These are phyloP conservation scores for Caenorhabditis uteleia DNA, from an alignment of 2,888 invertebrate species.

Conservation along the genomic window DNA sequence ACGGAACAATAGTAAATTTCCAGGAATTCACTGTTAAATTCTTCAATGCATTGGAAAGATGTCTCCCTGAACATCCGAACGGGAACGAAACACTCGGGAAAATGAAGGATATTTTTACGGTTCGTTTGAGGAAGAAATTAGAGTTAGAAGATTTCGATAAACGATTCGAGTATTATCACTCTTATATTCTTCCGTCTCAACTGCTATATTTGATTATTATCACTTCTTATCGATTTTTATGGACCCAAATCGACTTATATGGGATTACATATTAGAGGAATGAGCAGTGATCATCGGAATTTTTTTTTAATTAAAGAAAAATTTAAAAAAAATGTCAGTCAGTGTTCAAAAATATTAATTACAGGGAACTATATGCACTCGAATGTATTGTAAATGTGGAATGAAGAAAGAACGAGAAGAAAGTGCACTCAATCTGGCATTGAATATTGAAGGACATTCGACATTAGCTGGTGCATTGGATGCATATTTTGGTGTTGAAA, in stretches of 20 bases:
- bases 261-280: background rate
- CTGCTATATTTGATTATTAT: background rate
- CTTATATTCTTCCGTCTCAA: background rate
- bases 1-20: background rate
- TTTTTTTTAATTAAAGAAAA: background rate
- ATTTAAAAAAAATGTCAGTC: background rate
- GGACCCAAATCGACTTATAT: background rate
- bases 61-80: constrained; percentile 60
- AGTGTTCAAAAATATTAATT: constrained; percentile 2
- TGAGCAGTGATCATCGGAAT: background rate
- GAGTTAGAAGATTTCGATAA: background rate
- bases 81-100: constrained; percentile 39
- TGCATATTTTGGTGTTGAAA: constrained; percentile 51
- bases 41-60: constrained; percentile 62
- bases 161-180: background rate
- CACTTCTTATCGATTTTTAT: background rate
- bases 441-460: constrained; percentile 58
- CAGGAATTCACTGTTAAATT: constrained; percentile 64
- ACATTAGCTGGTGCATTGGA: constrained; percentile 54
- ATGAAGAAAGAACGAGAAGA: constrained; percentile 13
- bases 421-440: constrained; percentile 37
- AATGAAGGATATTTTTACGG: constrained; percentile 32
- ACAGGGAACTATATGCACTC: constrained; percentile 15
- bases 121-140: constrained; percentile 6
- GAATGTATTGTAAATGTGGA: constrained; percentile 54